Base-by-base conservation (phyloP, 2,797 vertebrate species). In the Scyliorhinus canicula region DNA sequence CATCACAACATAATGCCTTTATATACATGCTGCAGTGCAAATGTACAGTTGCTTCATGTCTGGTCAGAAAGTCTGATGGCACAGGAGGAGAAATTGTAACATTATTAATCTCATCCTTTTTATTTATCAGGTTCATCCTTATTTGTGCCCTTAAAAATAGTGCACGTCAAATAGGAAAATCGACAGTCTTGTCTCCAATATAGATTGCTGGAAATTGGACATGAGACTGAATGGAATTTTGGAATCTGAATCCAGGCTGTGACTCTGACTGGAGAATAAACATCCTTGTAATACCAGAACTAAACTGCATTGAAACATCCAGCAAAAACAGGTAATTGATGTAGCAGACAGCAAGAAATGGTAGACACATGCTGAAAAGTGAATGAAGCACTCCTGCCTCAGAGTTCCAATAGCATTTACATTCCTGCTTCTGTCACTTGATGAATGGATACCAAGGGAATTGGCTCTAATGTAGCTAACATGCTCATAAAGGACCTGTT, bases 351-450 rank as follows among this genome's bases (percentile, higher is more conserved):
- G 8, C n/a, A 44, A 91, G 88, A 91, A 91, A 91, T 91, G 57
- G 88, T 91, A 91, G 88, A 91, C 88, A 91, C 60, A 40, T 91
- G 88, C 60, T 91, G 88, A 91, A 91, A 91, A 91, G 88, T 91
- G 88, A 91, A 91, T 91, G 88, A 63, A 91, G 57, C 47, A 94
- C 65, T 50, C 44, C 52, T 74, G 71, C 47, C 47, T 94, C 93
- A 74, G 86, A n/a, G 35, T 55, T 60, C 86, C 86, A 60, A 90
- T 60, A 60, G 93, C 47, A 94, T 74, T 94, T 94, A 94, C 93
- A 94, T 94, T 94, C 93, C 67, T 94, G 47, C 28, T 74, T 94
- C 93, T 94, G 93, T 94, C 93, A 94, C 67, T 94, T 94, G 93
- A 74, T 74, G 67, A 94, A 94, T 94, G 44, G 47, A 94, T 94